Conservation (phyloP, 2,888 invertebrate species). For the Micropterix aruncella region DNA sequence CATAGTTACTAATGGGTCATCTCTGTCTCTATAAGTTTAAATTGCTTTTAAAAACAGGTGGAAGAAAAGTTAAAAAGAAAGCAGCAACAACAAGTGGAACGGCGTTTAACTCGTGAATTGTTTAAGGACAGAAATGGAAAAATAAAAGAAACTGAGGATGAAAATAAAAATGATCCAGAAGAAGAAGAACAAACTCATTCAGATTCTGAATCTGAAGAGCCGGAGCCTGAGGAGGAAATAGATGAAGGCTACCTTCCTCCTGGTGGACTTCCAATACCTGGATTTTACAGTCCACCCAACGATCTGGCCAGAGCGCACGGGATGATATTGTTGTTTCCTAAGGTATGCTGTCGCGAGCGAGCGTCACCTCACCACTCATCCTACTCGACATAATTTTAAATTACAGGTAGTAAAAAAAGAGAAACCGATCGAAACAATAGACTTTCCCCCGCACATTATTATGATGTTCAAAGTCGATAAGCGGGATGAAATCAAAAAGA, state of each 20-base stretch:
- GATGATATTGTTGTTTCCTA: slow-evolving; percentile 25
- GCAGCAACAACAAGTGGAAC: no score
- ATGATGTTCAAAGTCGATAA: slow-evolving; percentile 29
- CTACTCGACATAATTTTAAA: neutral
- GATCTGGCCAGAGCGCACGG: slow-evolving; percentile 29
- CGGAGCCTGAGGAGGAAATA: slow-evolving; percentile 26
- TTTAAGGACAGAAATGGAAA: no score
- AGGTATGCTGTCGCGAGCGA: no score
- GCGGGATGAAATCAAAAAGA: slow-evolving; percentile 24
- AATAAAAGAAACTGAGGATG: no score
- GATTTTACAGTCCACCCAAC: slow-evolving; percentile 27
- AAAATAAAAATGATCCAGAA: no score
- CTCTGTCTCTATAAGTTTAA: no score
- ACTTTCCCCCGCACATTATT: slow-evolving; percentile 27
- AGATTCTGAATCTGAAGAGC: slow-evolving; percentile 20
- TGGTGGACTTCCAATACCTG: slow-evolving; percentile 30
- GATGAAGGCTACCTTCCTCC: slow-evolving; percentile 34
- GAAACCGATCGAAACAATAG: neutral
- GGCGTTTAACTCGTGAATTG: no score
- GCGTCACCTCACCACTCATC: no score
- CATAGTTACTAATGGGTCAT: no score
- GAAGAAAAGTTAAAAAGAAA: no score
- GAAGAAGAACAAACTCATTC: slow-evolving; percentile 17
- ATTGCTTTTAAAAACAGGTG: no score
- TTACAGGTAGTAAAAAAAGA: neutral